These are phyloP conservation scores for Pseudomyrmex gracilis DNA, from an alignment of 1,140 invertebrate species.

Conservation along the genomic window DNA sequence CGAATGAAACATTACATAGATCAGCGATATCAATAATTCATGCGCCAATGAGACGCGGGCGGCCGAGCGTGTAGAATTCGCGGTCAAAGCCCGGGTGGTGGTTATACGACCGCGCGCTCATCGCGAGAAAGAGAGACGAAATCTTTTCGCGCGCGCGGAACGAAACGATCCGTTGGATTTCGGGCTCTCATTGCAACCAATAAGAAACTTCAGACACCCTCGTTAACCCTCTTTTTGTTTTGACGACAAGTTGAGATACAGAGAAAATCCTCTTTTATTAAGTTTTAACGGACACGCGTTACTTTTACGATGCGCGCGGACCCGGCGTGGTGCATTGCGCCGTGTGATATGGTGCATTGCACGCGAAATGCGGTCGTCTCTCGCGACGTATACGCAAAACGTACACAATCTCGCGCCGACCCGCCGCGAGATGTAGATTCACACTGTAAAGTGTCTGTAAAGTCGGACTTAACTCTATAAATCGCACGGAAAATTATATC, in stretches of 20 bases:
- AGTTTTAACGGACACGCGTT: slow-evolving; percentile 31
- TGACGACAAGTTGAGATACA: not conserved
- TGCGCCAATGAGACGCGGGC: slow-evolving; percentile 44
- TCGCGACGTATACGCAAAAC: slow-evolving; percentile 5
- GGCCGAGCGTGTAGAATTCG: slow-evolving; percentile 47
- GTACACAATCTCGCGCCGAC: slow-evolving; percentile 14
- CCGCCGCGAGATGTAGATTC: not conserved
- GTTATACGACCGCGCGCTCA: not conserved
- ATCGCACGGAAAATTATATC: slow-evolving; percentile 27
- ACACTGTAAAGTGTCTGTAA: slow-evolving; percentile 24
- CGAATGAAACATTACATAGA: slow-evolving; percentile 57
- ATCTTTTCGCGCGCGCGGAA: not conserved
- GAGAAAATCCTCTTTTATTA: slow-evolving; percentile 47
- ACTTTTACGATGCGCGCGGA: slow-evolving; percentile 15
- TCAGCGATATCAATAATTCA: slow-evolving; percentile 69
- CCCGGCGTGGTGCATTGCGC: not conserved
- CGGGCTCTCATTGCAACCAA: not conserved
- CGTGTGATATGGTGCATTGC: slow-evolving; percentile 16
- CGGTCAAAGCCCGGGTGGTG: slow-evolving; percentile 1
- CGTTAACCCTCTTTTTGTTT: not conserved
- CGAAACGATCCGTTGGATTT: slow-evolving; percentile 38
- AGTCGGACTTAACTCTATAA: slow-evolving; percentile 11
- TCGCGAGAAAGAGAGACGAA: not conserved
- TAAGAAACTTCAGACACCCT: not conserved
- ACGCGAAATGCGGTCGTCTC: slow-evolving; percentile 12